A percentile compares a stretch with the other conserved stretches of the same genome.
phyloP scores from a whole-genome alignment of 1,140 invertebrate genomes.

The Drosophila mayri region DNA sequence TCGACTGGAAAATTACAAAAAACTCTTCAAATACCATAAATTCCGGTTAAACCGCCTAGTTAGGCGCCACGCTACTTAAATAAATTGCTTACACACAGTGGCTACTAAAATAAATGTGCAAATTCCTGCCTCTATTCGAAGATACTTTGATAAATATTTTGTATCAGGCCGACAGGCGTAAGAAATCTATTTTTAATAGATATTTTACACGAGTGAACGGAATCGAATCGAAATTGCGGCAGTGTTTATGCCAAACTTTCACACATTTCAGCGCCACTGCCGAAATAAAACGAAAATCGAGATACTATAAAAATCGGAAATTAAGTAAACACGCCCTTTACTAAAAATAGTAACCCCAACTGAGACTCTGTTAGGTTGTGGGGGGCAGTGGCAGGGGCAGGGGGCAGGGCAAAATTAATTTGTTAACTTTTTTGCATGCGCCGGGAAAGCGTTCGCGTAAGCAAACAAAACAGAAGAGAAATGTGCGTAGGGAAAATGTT shows the following conservation, averaged over 20 bases:
- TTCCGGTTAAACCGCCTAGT: background rate
- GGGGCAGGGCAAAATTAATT: slow-evolving; percentile 33
- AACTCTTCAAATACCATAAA: slow-evolving; percentile 5
- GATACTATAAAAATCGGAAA: slow-evolving; percentile 66
- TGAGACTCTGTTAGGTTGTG: slow-evolving; percentile 9
- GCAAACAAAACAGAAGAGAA: slow-evolving; percentile 70
- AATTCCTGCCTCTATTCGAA: slow-evolving; percentile 14
- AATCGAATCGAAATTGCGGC: slow-evolving; percentile 51
- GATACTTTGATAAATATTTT: slow-evolving; percentile 40
- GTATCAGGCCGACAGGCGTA: slow-evolving; percentile 18
- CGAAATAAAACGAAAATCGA: slow-evolving; percentile 50
- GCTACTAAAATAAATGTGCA: slow-evolving; percentile 27
- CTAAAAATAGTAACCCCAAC: slow-evolving; percentile 66
- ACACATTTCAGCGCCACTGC: slow-evolving; percentile 55
- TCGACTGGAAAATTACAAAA: slow-evolving; percentile 1
- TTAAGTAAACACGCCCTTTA: slow-evolving; percentile 75
- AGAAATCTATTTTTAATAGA: slow-evolving; percentile 59
- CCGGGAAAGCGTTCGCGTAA: slow-evolving; percentile 36
- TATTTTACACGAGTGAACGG: slow-evolving; percentile 46
- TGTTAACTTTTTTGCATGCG: slow-evolving; percentile 60
- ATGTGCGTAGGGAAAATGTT: slow-evolving; percentile 62
- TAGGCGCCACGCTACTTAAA: background rate
- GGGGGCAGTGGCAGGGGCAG: no score
- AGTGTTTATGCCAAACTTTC: slow-evolving; percentile 71
- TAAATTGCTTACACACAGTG: slow-evolving; percentile 29